Evolutionary conservation across 2,113 vertebrate species (phyloP), one percentile per base, ranked within the genome.

Genomic region (Piliocolobus tephrosceles): DNA sequence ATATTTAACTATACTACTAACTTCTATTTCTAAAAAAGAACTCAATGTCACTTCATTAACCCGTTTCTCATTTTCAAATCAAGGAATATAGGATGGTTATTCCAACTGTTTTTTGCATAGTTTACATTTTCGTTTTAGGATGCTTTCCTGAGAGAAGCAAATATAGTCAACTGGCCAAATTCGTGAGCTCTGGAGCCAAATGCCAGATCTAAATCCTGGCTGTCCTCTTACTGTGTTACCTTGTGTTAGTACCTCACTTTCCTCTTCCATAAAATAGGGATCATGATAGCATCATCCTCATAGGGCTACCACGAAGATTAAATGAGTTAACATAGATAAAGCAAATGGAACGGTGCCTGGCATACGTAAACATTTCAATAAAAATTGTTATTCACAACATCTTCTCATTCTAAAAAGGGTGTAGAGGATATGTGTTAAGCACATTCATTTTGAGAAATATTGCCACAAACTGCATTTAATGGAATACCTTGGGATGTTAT

Each of bases 21-120:
- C 58, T 95, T 91, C 88, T 50, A 61, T 73, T 94, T 94, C 84
- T 27, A 61, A 35, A 11, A 86, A 80, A 89, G n/a, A 86, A 30
- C 27, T 72, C 18, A 91, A 86, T 92, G 43, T 81, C 18, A 95
- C 35, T 68, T 1, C 30, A 94, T 97, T 94, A 45, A 88, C 17
- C 17, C 47, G 3, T 84, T 68, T 90, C 95, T 72, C 22, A 72
- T 82, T 88, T 87, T 82, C 16, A 80, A 73, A n/a, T 79, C 27
- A 66, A 90, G 40, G 40, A 55, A 55, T 38, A 10, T 72, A 64
- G 75, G 12, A 58, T 43, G 12, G 40, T 78, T 80, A 93, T 70
- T 50, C 22, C 8, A 47, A 30, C 7, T 50, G 2, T 58, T 58
- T 40, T 76, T 88, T 55, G 11, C 8, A 17, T 47, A 55, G 61